phyloP scores from a whole-genome alignment of 2,888 invertebrate genomes.

The Plebejus melissa region DNA sequence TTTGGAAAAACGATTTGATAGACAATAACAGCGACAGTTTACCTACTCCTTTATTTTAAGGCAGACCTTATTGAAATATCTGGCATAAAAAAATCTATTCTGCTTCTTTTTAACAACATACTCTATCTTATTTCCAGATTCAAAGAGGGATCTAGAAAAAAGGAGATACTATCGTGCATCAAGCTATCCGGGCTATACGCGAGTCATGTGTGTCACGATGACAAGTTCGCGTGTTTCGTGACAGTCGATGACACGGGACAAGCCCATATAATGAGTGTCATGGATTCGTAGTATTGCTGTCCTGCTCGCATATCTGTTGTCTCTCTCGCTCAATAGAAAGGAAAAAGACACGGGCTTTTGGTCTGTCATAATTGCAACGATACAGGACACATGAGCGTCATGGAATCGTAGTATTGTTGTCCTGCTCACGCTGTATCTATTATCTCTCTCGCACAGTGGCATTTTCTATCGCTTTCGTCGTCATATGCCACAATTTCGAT shows the following conservation, averaged over 20 bases:
- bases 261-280: conserved; percentile 78
- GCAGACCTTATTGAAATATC: too few species aligned
- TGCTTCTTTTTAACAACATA: not conserved
- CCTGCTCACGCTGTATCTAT: not conserved
- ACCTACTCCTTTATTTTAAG: too few species aligned
- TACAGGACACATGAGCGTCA: conserved; percentile 68
- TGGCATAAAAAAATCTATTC: too few species aligned
- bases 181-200: conserved; percentile 70
- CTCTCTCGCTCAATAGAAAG: not conserved
- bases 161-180: conserved; percentile 69
- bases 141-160: conserved; percentile 63
- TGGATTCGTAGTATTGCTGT: conserved; percentile 39
- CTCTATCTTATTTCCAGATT: conserved; percentile 47
- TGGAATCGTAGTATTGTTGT: conserved; percentile 37
- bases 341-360: too few species aligned
- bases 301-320: not conserved
- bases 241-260: conserved; percentile 81
- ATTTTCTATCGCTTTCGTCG: too few species aligned
- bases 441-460: not conserved
- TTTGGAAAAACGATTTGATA: too few species aligned
- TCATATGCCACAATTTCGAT: too few species aligned
- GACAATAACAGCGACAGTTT: too few species aligned
- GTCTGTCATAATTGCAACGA: too few species aligned
- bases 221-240: conserved; percentile 78
- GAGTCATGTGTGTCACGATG: conserved; percentile 60